Evolutionary conservation across 2,113 vertebrate species (phyloP).

Genomic region (Alethe castanea): DNA sequence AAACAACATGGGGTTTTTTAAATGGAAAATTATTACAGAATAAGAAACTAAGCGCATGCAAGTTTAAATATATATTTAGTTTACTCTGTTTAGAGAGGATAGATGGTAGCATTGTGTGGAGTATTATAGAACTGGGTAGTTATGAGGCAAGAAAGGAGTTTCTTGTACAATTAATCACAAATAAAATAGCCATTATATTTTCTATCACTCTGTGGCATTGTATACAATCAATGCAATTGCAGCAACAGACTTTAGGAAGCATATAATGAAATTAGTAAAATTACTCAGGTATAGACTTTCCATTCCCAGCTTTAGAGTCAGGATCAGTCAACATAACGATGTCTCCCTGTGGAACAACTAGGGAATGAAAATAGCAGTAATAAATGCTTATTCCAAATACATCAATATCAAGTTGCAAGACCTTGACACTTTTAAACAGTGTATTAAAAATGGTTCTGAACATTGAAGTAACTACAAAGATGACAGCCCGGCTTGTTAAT

Average conservation of each 20-base stretch:
- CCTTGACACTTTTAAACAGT: background rate
- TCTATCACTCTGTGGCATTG: background rate
- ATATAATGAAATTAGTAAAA: background rate
- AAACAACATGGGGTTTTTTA: background rate
- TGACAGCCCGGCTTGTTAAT: background rate
- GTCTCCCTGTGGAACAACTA: background rate
- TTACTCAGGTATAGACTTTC: background rate
- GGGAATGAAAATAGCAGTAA: background rate
- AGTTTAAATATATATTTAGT: background rate
- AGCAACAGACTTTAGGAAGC: background rate
- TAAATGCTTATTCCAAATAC: background rate
- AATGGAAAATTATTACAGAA: background rate
- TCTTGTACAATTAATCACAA: background rate
- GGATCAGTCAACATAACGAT: fast-evolving
- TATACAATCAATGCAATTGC: background rate
- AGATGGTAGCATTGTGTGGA: background rate
- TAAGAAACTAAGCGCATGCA: background rate
- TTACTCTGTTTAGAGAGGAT: background rate
- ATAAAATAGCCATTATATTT: background rate
- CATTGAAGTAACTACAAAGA: background rate
- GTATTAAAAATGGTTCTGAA: background rate
- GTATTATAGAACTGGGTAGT: background rate
- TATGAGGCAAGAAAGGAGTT: background rate
- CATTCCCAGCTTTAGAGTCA: background rate
- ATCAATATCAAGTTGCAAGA: background rate